phyloP scores from a whole-genome alignment of 2,888 invertebrate genomes.

The Margaritifera margaritifera region DNA sequence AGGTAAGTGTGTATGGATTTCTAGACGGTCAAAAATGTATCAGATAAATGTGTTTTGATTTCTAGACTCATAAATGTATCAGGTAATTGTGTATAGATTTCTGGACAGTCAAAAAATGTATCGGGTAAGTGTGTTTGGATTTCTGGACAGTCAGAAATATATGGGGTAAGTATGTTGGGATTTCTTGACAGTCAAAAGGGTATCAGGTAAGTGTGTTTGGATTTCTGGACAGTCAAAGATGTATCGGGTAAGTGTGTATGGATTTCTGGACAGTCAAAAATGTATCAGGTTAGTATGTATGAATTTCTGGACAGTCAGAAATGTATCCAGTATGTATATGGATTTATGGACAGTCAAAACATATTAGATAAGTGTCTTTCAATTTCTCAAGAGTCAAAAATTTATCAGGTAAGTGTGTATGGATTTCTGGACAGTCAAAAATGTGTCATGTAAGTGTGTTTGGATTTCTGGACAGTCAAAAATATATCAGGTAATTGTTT shows the following conservation, averaged over 20 bases:
- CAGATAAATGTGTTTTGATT: background rate
- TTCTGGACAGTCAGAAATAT: constrained; percentile 99
- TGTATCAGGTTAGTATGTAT: constrained; percentile 80
- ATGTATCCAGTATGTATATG: constrained; percentile 81
- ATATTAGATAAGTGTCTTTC: background rate
- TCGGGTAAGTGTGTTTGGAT: constrained; percentile 85
- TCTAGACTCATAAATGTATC: constrained; percentile 77
- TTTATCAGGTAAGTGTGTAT: constrained; percentile 79
- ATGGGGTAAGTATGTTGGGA: constrained; percentile 75
- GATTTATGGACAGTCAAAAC: background rate
- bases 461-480: constrained; percentile 99
- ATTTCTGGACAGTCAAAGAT: background rate
- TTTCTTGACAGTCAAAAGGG: background rate
- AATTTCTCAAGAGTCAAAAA: background rate
- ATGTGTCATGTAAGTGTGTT: constrained; percentile 85
- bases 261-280: background rate
- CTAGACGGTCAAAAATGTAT: background rate
- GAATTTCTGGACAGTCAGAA: constrained; percentile 99
- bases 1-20: constrained; percentile 67
- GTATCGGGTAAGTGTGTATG: constrained; percentile 79
- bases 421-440: background rate
- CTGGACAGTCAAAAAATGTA: background rate
- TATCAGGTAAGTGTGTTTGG: background rate
- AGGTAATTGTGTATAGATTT: constrained; percentile 67
- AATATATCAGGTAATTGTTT: constrained; percentile 83